A percentile compares a stretch with the other conserved stretches of the same genome.
phyloP scores from a whole-genome alignment of 2,797 vertebrate species.

The Trichosurus vulpecula region DNA sequence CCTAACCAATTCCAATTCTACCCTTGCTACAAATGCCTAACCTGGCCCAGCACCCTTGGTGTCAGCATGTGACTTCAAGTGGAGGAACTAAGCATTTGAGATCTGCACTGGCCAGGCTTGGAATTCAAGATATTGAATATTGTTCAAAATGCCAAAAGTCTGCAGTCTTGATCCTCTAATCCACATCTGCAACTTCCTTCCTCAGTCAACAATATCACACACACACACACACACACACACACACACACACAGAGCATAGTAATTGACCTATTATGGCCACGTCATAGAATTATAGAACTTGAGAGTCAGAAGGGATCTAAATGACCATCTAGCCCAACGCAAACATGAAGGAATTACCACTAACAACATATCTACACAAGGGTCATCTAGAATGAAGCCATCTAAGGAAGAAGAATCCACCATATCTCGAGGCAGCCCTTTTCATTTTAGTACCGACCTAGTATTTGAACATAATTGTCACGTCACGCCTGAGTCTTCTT shows the following conservation, averaged over 20 bases:
- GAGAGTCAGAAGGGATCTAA: background rate
- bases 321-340: background rate
- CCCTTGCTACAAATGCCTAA: background rate
- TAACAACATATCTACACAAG: background rate
- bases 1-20: background rate
- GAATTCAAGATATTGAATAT: background rate
- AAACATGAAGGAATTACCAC: too few relatives aligned
- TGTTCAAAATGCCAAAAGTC: background rate
- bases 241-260: background rate
- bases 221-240: too few relatives aligned
- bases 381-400: background rate
- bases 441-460: background rate
- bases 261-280: background rate
- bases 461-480: background rate
- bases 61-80: background rate
- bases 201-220: background rate
- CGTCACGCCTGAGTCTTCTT: background rate
- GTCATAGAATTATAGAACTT: background rate
- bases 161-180: background rate
- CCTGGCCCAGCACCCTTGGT: background rate
- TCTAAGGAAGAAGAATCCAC: background rate
- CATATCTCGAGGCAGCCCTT: background rate
- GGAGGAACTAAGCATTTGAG: background rate
- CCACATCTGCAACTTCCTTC: background rate
- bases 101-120: background rate